Percentiles rank a stretch among this genome's conserved stretches.
phyloP scores from a whole-genome alignment of 2,113 vertebrate species.

The Rutilus rutilus region DNA sequence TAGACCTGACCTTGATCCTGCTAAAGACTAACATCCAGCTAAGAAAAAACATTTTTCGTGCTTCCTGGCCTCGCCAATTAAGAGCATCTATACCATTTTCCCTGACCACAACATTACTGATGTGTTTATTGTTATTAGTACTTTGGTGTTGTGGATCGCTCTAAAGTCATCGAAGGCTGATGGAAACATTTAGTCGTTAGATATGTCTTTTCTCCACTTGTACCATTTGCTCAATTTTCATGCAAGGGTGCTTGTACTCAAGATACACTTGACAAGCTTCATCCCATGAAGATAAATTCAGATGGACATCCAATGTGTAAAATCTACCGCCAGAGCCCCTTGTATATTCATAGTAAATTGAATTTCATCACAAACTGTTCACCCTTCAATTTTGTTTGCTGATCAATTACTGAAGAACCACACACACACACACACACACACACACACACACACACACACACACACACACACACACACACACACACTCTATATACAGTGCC shows the following conservation, averaged over 20 bases:
- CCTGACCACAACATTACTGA: conserved; percentile 47
- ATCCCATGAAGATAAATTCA: background rate
- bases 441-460: too few relatives aligned
- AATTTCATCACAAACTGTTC: background rate
- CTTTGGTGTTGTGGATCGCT: conserved; percentile 10
- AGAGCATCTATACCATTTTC: conserved; percentile 48
- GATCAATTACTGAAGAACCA: too few relatives aligned
- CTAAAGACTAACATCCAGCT: conserved; percentile 29
- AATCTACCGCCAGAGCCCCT: background rate
- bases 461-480: too few relatives aligned
- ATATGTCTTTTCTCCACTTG: conserved; percentile 15
- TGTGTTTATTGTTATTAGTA: conserved; percentile 41
- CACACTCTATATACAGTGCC: too few relatives aligned
- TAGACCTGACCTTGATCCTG: conserved; percentile 45
- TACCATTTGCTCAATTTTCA: conserved; percentile 11
- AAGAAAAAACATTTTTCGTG: conserved; percentile 42
- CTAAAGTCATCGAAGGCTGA: conserved; percentile 28
- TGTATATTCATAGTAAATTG: background rate
- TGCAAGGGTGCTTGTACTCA: background rate
- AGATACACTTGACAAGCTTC: conserved; percentile 23
- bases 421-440: too few relatives aligned
- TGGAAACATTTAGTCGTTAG: conserved; percentile 19
- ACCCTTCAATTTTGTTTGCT: too few relatives aligned
- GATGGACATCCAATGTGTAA: background rate
- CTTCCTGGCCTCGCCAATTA: conserved; percentile 44